Evolutionary conservation across 2,888 invertebrate genomes (phyloP).

Genomic region (Dryobotodes eremita): DNA sequence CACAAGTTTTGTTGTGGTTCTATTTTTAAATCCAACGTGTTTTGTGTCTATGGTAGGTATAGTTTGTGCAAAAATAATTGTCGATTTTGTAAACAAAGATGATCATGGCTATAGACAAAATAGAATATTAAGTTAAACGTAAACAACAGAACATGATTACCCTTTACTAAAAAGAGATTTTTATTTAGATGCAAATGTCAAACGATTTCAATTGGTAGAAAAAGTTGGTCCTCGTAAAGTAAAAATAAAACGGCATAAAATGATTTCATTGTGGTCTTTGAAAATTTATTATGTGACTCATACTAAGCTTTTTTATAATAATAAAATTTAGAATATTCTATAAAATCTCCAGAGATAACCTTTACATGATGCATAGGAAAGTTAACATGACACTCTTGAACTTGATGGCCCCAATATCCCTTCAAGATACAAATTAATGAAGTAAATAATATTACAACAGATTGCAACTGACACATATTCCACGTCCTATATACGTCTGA

Average conservation of each 20-base stretch:
- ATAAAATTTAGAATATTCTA: no score
- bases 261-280: neutral
- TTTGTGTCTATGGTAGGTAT: constrained; percentile 23
- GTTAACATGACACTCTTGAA: constrained; percentile 33
- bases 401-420: constrained; percentile 46
- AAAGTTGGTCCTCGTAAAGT: neutral
- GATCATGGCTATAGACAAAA: neutral
- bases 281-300: neutral
- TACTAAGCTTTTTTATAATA: neutral
- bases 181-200: neutral
- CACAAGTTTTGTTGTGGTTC: constrained; percentile 48
- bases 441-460: constrained; percentile 40
- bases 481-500: constrained; percentile 56
- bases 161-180: neutral
- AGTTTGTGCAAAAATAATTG: neutral
- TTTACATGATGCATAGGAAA: neutral
- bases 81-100: constrained; percentile 5
- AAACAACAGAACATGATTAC: neutral
- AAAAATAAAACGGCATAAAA: neutral
- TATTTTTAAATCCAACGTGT: constrained; percentile 49
- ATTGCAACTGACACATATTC: constrained; percentile 67
- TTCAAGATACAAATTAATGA: constrained; percentile 15
- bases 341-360: constrained; percentile 28
- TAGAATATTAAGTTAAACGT: neutral
- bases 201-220: neutral